Base-by-base conservation (phyloP, 2,113 vertebrate genomes). In the Stigmatopora argus region DNA sequence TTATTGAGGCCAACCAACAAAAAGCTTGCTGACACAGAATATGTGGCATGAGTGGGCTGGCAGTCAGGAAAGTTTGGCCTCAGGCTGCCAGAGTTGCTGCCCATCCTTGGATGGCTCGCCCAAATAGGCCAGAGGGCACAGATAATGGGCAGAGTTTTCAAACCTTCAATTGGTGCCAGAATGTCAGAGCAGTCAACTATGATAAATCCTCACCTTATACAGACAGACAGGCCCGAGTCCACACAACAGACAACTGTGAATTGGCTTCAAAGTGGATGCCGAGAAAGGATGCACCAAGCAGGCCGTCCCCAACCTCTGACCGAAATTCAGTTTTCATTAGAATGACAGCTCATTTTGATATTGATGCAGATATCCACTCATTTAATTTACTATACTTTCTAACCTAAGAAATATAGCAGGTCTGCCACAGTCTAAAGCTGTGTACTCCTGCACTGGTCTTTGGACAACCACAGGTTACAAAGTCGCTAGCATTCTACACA, bases 131-230 rank as follows among this genome's bases (percentile, higher is more conserved):
- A 85, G 77, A 85, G 86, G 85, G 82, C 81, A 80, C 73, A 70
- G 53, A 84, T 78, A 82, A 81, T 81, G 84, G 86, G 86, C 84
- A 84, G 75, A 83, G 77, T 67, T 76, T 80, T 78, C 80, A 77
- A 66, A 86, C 79, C 81, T 77, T 80, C 67, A 38, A 12, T 73
- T 70, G 65, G 76, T 85, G 88, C 88, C 86, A 87, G 80, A 75
- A 78, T 69, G 79, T 81, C 71, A 78, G 76, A 65, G 45, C 59
- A 64, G 71, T 82, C 75, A 59, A 61, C 80, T 70, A 67, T 69
- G 68, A 65, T 62, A 66, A 63, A 71, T 69, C 74, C 62, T 8
- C 72, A 62, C 72, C 80, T 77, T 71, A 75, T 74, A 70, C 60
- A 80, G 83, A 75, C 63, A 51, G 49, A 65, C 45, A 66, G 61